Conservation (phyloP, 2,888 invertebrate genomes). For the Galerucella nymphaeae region DNA sequence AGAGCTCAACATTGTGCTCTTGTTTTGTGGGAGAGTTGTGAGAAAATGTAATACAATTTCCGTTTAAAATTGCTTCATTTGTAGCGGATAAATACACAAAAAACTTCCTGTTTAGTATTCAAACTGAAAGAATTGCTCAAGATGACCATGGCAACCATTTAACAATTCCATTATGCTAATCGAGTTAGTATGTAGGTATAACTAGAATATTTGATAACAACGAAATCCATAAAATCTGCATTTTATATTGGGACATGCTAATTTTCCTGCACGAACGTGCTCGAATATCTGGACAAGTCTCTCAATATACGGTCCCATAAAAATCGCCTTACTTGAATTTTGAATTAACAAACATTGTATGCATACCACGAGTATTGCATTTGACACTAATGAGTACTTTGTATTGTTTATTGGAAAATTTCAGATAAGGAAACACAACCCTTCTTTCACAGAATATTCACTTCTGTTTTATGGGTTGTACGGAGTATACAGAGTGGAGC, state of each 20-base stretch:
- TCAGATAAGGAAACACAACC: slow-evolving; percentile 1
- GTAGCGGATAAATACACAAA: not conserved
- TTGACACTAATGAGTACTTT: not conserved
- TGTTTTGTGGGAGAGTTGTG: too few species aligned
- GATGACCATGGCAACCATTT: not conserved
- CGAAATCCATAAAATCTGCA: slow-evolving; percentile 10
- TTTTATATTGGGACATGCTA: slow-evolving; percentile 9
- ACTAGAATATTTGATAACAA: slow-evolving; percentile 6
- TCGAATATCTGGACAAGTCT: slow-evolving; percentile 5
- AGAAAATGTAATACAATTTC: too few species aligned
- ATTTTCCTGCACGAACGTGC: slow-evolving; percentile 1
- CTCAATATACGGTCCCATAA: slow-evolving; percentile 3
- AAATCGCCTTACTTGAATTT: slow-evolving; percentile 3
- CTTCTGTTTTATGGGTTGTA: not conserved
- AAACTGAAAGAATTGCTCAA: not conserved
- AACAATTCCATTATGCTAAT: not conserved
- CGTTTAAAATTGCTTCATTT: too few species aligned
- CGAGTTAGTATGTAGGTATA: slow-evolving; percentile 2
- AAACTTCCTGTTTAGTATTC: not conserved
- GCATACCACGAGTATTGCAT: not conserved
- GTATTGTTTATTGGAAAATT: slow-evolving; percentile 3
- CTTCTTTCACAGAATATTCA: not conserved
- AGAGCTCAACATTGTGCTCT: too few species aligned
- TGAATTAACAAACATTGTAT: slow-evolving; percentile 7
- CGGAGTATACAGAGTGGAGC: too few species aligned